Evolutionary conservation across 2,113 vertebrate species (phyloP), one percentile per base, ranked within the genome.

Genomic region (Danionella cerebrum): DNA sequence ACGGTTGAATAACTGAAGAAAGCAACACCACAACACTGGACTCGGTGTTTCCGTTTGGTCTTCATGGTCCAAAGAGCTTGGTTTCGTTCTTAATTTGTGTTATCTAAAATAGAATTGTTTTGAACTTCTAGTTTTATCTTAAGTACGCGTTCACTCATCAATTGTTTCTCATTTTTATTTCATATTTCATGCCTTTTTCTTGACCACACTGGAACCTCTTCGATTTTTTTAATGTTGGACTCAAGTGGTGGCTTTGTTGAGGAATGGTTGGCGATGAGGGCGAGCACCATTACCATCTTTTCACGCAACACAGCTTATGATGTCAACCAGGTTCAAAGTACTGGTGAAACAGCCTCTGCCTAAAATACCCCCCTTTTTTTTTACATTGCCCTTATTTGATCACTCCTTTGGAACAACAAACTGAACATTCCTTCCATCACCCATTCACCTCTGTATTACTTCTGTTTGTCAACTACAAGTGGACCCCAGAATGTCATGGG

Each of bases 131-230:
- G 57, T 64, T 70, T 76, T 53, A 76, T 50, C 59, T 13, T 33
- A 57, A 53, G 58, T 24, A 39, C 68, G 53, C 44, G 42, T 11
- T 65, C 50, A 21, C 27, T 38, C 57, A 67, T 66, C 33, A 22
- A 36, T 71, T 31, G 24, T 70, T 59, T 64, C 29, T 62, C 25
- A 45, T 62, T 35, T 48, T 63, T 48, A 35, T 63, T 48, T 64
- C 44, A 64, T 36, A 48, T 72, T 58, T 29, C 53, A 65, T 69
- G 70, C 59, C 77, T 69, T 74, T 74, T 73, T 64, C 50, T 55
- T 69, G 65, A 68, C 50, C 18, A 39, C 36, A 54, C 39, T 25
- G 51, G 58, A 50, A 38, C 48, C 19, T 52, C 38, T 67, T 63
- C 53, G 9, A 11, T 48, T 57, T 33, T 5, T 33, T 53, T 48